Base-by-base conservation (phyloP, 2,797 vertebrate genomes). In the Ctenopoma multispine region DNA sequence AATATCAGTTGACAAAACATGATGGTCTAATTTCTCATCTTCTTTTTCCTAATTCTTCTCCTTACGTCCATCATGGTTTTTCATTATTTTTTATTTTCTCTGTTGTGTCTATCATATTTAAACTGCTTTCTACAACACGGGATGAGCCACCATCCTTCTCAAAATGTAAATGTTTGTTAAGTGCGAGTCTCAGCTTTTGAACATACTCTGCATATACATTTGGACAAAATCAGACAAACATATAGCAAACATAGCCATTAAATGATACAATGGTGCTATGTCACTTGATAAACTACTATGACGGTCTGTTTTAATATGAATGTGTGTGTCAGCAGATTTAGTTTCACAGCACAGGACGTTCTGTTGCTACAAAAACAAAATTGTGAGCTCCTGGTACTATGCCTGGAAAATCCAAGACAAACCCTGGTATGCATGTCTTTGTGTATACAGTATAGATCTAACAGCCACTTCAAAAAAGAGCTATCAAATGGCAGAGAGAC, bases 391-490 rank as follows among this genome's bases (percentile, higher is more conserved):
- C 64, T 63, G 60, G 53, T 72, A 36, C 51, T 68, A 15, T 48
- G 66, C 58, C 48, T 56, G 29, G 57, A 79, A 69, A 73, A 74
- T 66, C 47, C 70, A 44, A 41, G 53, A 78, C 63, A 77, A 76
- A 75, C 41, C 23, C 63, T 79, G 75, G 75, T 73, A 80, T 89
- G 83, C 57, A 71, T 47, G 68, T 63, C 67, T 86, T 84, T 89
- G 87, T 88, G 55, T 77, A 62, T 75, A 82, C 77, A 77, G 63
- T 77, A 85, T 54, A 72, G 80, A 82, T 79, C 69, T 76, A 83
- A 88, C 69, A 73, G 66, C 60, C 76, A 87, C 84, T 85, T 85
- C 56, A 85, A 90, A 86, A 79, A 80, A 62, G 73, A 77, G 55
- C 79, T 63, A 87, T 85, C 73, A 85, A 85, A 88, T 84, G 72